These are phyloP conservation scores for Protodeltote pygarga DNA, from an alignment of 2,888 invertebrate genomes.

Conservation along the genomic window DNA sequence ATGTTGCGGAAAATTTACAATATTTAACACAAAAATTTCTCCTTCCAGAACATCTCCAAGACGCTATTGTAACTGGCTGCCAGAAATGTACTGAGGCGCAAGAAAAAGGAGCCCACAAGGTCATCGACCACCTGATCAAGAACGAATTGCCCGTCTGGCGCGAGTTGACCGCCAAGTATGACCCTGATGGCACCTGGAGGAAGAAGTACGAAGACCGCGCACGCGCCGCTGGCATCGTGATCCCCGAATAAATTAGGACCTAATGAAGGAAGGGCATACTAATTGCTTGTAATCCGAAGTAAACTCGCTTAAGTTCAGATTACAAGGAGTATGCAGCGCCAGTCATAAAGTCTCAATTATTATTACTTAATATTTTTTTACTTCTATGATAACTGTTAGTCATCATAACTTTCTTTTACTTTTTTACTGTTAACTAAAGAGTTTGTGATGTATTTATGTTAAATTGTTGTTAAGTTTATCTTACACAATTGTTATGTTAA, in stretches of 20 bases:
- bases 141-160: slow-evolving; percentile 89
- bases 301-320: no score
- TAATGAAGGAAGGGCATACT: no score
- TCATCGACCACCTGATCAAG: slow-evolving; percentile 89
- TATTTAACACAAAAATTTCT: not conserved
- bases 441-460: slow-evolving; percentile 2
- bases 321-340: no score
- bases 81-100: slow-evolving; percentile 90
- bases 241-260: slow-evolving; percentile 59
- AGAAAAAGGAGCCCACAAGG: slow-evolving; percentile 87
- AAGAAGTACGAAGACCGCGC: slow-evolving; percentile 88
- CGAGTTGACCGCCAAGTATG: slow-evolving; percentile 89
- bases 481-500: slow-evolving; percentile 6
- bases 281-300: no score
- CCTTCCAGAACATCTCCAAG: slow-evolving; percentile 87
- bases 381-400: no score
- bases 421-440: no score
- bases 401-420: no score
- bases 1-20: not conserved
- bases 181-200: slow-evolving; percentile 89
- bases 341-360: no score
- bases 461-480: slow-evolving; percentile 3
- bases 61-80: slow-evolving; percentile 90
- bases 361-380: no score
- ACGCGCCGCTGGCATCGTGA: slow-evolving; percentile 77